Evolutionary conservation across 2,888 invertebrate genomes (phyloP), one percentile per base, ranked within the genome.

Genomic region (Cacoxenus indagator): DNA sequence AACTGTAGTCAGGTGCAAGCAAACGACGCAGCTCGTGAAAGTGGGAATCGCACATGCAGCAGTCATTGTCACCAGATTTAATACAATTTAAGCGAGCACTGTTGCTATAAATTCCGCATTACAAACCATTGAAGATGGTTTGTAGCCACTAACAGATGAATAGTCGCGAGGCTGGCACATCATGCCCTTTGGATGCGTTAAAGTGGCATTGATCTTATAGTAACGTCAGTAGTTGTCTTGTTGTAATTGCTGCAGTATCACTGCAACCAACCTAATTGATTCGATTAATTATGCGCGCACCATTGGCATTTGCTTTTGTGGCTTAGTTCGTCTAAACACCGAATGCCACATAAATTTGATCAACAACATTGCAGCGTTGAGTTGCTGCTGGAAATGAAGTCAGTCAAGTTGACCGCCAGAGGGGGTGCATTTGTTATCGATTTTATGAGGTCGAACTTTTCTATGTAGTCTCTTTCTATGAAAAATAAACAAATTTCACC

Each of bases 401-500:
- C 27, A n/a, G 55, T n/a, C 55, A 27, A 27, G 55, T 24, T 26
- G 9, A 9, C 24, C 26, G 24, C 27, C 37, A 26, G 37, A 43
- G 17, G 43, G 51, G 48, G 51, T 51, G 29, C 48, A 65, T 65
- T 54, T 46, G 65, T 54, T 65, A 54, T 65, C 65, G 54, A 54
- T 65, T 65, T 65, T 65, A 54, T 65, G 65, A 65, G 31, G 65
- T 29, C n/a, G 54, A 65, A 54, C 65, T 19, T 37, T 54, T 43
- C 19, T n/a, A n/a, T n/a, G n/a, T n/a, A n/a, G 64, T 17, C 46
- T 24, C 17, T 37, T 51, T 65, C 31, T 65, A 14, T 65, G 31
- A 31, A 24, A 65, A 65, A 65, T 65, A 65, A 65, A 65, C 54
- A 51, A 65, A n/a, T n/a, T n/a, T n/a, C n/a, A n/a, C n/a, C n/a